Evolutionary conservation across 2,888 invertebrate genomes (phyloP).

Genomic region (Sesia apiformis): DNA sequence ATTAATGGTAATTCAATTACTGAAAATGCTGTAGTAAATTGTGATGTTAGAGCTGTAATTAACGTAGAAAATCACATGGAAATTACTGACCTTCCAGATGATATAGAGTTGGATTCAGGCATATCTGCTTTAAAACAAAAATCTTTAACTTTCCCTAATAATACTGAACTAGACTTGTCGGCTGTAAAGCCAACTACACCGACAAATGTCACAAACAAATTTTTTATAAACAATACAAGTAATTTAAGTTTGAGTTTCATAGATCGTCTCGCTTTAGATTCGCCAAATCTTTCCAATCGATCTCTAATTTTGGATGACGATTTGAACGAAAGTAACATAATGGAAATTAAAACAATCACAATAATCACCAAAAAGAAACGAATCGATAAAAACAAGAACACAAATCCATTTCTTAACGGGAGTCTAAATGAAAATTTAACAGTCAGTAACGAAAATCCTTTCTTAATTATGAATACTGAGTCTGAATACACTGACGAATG

Average conservation of each 20-base stretch:
- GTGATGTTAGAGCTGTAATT: background rate
- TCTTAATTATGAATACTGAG: conserved; percentile 28
- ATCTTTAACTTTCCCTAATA: conserved; percentile 17
- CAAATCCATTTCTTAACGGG: conserved; percentile 55
- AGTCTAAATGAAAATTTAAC: conserved; percentile 23
- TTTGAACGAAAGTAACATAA: conserved; percentile 68
- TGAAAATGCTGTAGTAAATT: background rate
- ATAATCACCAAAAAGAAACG: conserved; percentile 60
- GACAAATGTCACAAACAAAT: conserved; percentile 46
- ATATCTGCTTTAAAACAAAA: conserved; percentile 49
- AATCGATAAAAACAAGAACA: conserved; percentile 36
- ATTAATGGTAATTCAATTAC: conserved; percentile 2
- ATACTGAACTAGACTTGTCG: conserved; percentile 17
- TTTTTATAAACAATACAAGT: conserved; percentile 46
- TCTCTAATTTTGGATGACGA: conserved; percentile 64
- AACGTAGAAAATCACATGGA: background rate
- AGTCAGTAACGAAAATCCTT: conserved; percentile 37
- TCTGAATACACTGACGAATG: conserved; percentile 42
- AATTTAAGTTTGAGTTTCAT: conserved; percentile 62
- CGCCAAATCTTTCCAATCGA: conserved; percentile 49
- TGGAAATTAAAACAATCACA: conserved; percentile 71
- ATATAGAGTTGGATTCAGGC: conserved; percentile 29
- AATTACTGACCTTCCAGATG: conserved; percentile 1
- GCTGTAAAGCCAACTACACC: conserved; percentile 40
- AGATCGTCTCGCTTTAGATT: conserved; percentile 56